Evolutionary conservation across 2,113 vertebrate genomes (phyloP).

Genomic region (Pomatostomus ruficeps): DNA sequence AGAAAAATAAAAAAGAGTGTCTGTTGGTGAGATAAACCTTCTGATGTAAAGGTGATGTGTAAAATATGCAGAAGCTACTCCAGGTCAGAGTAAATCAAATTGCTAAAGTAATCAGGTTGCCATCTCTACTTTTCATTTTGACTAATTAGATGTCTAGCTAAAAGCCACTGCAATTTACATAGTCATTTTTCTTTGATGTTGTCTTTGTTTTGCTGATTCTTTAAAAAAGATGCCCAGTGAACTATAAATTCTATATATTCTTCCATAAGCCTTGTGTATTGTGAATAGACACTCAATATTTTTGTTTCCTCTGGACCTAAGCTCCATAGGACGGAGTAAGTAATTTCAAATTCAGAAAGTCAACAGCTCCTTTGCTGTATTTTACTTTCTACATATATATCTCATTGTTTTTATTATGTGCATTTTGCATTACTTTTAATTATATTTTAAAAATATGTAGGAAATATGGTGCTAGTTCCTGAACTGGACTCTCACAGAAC

Average conservation of each 20-base stretch:
- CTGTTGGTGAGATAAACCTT: not conserved
- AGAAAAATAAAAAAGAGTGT: no score
- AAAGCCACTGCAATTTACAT: not conserved
- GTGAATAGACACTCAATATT: not conserved
- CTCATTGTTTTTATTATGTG: not conserved
- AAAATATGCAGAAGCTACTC: not conserved
- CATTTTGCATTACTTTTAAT: not conserved
- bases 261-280: not conserved
- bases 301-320: not conserved
- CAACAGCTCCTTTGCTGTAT: not conserved
- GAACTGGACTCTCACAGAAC: not conserved
- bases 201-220: not conserved
- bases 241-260: not conserved
- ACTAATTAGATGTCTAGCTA: slow-evolving; percentile 47
- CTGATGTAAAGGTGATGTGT: not conserved
- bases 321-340: not conserved
- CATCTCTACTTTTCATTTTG: slow-evolving; percentile 22
- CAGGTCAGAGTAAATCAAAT: slow-evolving; percentile 22
- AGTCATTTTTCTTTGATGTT: not conserved
- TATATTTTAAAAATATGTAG: not conserved
- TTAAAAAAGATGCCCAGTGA: not conserved
- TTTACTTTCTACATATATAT: not conserved
- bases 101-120: not conserved
- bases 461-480: not conserved
- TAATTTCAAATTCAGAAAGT: not conserved